These are phyloP conservation scores for Leptothorax acervorum DNA, from an alignment of 2,888 invertebrate species.

Conservation along the genomic window DNA sequence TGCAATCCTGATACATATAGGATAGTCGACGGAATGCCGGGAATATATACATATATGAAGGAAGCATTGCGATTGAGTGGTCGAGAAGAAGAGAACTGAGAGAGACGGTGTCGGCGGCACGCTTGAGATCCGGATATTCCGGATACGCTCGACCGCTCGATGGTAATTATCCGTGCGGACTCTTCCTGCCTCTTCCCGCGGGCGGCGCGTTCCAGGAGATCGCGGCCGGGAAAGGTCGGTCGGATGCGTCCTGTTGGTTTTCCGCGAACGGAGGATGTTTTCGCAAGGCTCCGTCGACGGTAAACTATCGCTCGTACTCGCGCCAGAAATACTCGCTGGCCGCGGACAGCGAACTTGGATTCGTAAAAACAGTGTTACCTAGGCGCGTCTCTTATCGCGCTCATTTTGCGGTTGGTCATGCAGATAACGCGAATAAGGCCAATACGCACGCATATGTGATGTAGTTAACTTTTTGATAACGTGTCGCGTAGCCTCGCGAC, in stretches of 20 bases:
- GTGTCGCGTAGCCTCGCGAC: neutral
- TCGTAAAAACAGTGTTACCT: constrained; percentile 78
- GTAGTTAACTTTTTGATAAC: constrained; percentile 10
- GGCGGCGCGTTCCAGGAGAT: constrained; percentile 19
- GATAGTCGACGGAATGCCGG: neutral
- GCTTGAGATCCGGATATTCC: constrained; percentile 1
- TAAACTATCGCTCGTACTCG: constrained; percentile 46
- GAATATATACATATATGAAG: neutral
- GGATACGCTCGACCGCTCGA: neutral
- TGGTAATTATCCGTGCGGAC: constrained; percentile 21
- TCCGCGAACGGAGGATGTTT: constrained; percentile 76
- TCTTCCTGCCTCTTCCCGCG: neutral
- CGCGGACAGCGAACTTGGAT: constrained; percentile 64
- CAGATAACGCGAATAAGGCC: constrained; percentile 55
- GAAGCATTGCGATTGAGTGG: neutral
- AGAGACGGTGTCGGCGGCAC: neutral
- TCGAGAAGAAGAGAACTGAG: neutral
- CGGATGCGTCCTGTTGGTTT: constrained; percentile 65
- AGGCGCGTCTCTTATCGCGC: constrained; percentile 73
- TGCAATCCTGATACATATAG: neutral
- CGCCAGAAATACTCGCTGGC: constrained; percentile 78
- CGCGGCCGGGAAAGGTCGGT: constrained; percentile 49
- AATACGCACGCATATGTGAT: constrained; percentile 30
- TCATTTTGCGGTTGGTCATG: constrained; percentile 63
- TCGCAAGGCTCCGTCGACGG: constrained; percentile 69